Conservation (phyloP, 37 sponge, comb jelly and placozoan genomes). For the Chondrilla cf. caribensis region DNA sequence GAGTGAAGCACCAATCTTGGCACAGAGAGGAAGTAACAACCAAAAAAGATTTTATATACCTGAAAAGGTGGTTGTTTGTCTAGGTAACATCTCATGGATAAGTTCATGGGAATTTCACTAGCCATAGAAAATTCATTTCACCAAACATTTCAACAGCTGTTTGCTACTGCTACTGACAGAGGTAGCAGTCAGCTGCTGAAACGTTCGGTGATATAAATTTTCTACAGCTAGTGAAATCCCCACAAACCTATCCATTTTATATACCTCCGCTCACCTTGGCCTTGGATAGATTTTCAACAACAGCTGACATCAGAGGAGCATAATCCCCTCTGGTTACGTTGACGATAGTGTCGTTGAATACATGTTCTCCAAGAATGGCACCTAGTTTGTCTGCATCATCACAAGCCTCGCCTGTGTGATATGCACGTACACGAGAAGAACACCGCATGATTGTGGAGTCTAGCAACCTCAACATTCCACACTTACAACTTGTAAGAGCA, state of each 20-base stretch:
- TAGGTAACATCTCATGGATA: no score
- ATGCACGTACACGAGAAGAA: neutral
- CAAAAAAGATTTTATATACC: no score
- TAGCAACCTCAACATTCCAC: neutral
- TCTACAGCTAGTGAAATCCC: neutral
- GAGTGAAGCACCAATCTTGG: neutral
- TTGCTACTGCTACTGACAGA: neutral
- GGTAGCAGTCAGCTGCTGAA: no score
- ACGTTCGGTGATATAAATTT: no score
- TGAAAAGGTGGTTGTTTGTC: no score
- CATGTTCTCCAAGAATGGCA: conserved; percentile 59
- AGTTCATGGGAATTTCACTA: no score
- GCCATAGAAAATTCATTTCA: no score
- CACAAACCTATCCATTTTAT: neutral
- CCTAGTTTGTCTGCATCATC: conserved; percentile 53
- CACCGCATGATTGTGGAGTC: neutral
- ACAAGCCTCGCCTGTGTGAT: conserved; percentile 50
- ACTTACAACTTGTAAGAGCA: conserved; percentile 42
- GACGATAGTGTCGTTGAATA: conserved; percentile 43
- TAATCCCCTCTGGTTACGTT: conserved; percentile 82
- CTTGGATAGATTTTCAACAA: conserved; percentile 64
- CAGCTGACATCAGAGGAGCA: conserved; percentile 69
- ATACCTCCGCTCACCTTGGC: conserved; percentile 57
- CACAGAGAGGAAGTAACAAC: no score
- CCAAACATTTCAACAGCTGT: neutral